Evolutionary conservation across 2,888 invertebrate genomes (phyloP).

Genomic region (Dryocosmus kuriphilus): DNA sequence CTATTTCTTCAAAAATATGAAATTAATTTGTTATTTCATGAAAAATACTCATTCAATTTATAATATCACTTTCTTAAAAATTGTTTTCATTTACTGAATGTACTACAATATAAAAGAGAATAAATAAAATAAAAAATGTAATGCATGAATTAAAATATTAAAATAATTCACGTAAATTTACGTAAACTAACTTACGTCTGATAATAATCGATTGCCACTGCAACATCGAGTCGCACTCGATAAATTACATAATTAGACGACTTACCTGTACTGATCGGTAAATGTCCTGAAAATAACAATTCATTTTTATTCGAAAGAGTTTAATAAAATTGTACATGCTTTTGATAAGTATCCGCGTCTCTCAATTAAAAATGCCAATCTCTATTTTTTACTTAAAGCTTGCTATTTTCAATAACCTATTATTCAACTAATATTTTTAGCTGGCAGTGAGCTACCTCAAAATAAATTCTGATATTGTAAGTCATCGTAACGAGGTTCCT

Average conservation of each 20-base stretch:
- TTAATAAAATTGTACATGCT: conserved; percentile 67
- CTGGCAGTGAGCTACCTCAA: not conserved
- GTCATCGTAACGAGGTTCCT: too few species aligned
- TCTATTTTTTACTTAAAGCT: conserved; percentile 6
- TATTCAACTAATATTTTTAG: not conserved
- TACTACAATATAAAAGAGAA: too few species aligned
- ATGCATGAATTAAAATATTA: too few species aligned
- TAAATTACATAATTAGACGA: conserved; percentile 64
- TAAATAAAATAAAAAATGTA: too few species aligned
- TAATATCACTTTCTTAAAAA: too few species aligned
- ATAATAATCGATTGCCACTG: not conserved
- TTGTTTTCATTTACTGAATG: too few species aligned
- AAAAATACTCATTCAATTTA: too few species aligned
- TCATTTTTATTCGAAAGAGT: conserved; percentile 69
- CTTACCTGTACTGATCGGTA: conserved; percentile 76
- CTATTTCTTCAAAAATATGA: too few species aligned
- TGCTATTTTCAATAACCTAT: conserved; percentile 4
- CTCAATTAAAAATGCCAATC: conserved; percentile 20
- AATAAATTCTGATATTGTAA: not conserved
- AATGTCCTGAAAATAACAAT: conserved; percentile 76
- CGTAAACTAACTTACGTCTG: not conserved
- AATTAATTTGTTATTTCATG: too few species aligned
- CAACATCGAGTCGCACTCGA: conserved; percentile 4
- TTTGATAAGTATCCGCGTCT: conserved; percentile 58
- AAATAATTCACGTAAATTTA: too few species aligned